Percentiles rank a stretch among this genome's conserved stretches.
phyloP scores from a whole-genome alignment of 2,113 vertebrate genomes.

The Gopherus flavomarginatus region DNA sequence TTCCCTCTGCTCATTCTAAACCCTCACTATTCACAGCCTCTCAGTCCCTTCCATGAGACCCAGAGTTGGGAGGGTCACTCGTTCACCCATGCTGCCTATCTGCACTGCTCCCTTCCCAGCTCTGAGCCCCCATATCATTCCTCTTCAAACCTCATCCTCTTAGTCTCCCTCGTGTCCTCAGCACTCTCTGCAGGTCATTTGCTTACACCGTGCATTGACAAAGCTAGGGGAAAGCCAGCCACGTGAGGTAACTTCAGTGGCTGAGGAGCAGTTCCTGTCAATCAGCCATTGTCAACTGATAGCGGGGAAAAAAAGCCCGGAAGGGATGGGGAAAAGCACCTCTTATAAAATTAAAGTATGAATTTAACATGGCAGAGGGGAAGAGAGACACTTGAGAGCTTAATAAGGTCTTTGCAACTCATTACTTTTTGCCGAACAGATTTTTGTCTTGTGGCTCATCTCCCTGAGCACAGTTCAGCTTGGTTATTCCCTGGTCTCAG shows the following conservation, averaged over 20 bases:
- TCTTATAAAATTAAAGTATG: not conserved
- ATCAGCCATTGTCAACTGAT: not conserved
- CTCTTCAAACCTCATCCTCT: not conserved
- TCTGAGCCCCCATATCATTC: too few species aligned
- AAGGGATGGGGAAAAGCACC: not conserved
- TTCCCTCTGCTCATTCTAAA: not conserved
- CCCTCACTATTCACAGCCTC: not conserved
- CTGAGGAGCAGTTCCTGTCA: not conserved
- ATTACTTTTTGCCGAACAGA: not conserved
- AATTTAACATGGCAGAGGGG: not conserved
- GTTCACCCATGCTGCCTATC: not conserved
- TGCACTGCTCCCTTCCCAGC: not conserved
- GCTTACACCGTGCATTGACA: not conserved
- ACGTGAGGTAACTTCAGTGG: not conserved
- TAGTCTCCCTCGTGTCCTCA: not conserved
- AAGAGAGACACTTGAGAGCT: not conserved
- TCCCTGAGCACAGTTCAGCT: not conserved
- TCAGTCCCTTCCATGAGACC: not conserved
- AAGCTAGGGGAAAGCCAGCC: accelerated
- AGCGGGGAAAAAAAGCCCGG: not conserved
- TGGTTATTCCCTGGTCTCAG: not conserved
- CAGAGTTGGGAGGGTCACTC: not conserved
- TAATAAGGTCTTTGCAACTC: not conserved
- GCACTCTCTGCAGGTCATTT: not conserved
- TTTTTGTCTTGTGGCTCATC: accelerated